Evolutionary conservation across 2,888 invertebrate species (phyloP), one percentile per base, ranked within the genome.

Genomic region (Drosophila putrida): DNA sequence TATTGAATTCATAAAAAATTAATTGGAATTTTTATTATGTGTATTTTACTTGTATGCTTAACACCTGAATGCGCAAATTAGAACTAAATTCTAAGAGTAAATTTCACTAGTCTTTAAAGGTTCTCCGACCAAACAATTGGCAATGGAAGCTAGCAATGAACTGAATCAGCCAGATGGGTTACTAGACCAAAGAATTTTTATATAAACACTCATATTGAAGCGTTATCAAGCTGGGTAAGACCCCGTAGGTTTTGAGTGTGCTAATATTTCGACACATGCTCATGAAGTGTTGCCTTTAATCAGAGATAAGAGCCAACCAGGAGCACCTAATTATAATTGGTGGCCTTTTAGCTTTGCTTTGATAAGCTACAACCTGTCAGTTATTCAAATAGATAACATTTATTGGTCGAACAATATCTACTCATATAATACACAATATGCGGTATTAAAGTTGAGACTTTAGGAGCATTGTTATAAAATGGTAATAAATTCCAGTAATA

Each of bases 301-400:
- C 71, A 46, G 2, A 39, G 88, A 87, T 84, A 84, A 78, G 59
- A 54, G 41, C 13, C 31, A 46, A 44, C 9, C 67, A 50, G 65
- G 58, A 85, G 71, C 58, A 60, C 51, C 63, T 86, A 85, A 86
- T 86, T 88, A 80, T 85, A 82, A 85, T 88, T 85, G 73, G 80
- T 62, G 71, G 75, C 74, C 68, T 76, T 82, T 75, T 63, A 59
- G 36, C 43, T 63, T 41, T 55, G 20, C 11, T 5, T 20, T 38
- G 78, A 86, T 83, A 83, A 84, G 57, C 57, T 28, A 2, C 43
- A 60, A 65, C 28, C 68, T 71, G 51, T 58, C 64, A 60, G 61
- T 39, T 70, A 74, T 64, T 62, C 59, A 50, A 60, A 46, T 25
- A 64, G 75, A 75, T 75, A 75, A 67, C 59, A 63, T n/a, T 71